phyloP scores from a whole-genome alignment of 2,888 invertebrate genomes.

The Hirudinaria manillensis region DNA sequence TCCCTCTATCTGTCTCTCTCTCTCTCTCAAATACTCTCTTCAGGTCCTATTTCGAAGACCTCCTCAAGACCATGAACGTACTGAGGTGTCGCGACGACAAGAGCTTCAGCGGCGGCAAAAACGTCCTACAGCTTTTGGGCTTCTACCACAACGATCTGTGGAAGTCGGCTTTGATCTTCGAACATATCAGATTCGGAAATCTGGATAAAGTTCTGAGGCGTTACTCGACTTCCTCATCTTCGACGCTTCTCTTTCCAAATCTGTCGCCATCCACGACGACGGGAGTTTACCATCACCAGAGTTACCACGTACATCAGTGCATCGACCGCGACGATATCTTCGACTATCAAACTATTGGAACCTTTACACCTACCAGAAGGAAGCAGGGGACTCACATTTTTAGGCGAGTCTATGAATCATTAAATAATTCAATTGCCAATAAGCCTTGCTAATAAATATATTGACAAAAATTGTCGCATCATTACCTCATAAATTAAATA shows the following conservation, averaged over 20 bases:
- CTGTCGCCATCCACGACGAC: neutral
- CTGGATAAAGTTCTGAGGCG: constrained; percentile 7
- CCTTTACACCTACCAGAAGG: constrained; percentile 7
- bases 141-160: constrained; percentile 7
- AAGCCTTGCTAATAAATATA: no score
- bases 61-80: neutral
- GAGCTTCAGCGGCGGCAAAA: neutral
- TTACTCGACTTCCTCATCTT: constrained; percentile 9
- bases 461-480: neutral
- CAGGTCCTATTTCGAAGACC: neutral
- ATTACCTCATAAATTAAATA: no score
- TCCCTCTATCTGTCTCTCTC: no score
- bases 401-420: neutral
- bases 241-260: neutral
- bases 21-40: no score
- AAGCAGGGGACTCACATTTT: neutral
- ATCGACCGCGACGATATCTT: neutral
- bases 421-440: no score
- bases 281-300: neutral
- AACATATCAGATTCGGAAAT: neutral
- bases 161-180: neutral
- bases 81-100: neutral
- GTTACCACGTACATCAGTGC: neutral
- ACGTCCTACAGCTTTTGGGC: constrained; percentile 13
- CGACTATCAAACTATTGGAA: neutral